Evolutionary conservation across 2,888 invertebrate species (phyloP), one percentile per base, ranked within the genome.

Genomic region (Theretra japonica): DNA sequence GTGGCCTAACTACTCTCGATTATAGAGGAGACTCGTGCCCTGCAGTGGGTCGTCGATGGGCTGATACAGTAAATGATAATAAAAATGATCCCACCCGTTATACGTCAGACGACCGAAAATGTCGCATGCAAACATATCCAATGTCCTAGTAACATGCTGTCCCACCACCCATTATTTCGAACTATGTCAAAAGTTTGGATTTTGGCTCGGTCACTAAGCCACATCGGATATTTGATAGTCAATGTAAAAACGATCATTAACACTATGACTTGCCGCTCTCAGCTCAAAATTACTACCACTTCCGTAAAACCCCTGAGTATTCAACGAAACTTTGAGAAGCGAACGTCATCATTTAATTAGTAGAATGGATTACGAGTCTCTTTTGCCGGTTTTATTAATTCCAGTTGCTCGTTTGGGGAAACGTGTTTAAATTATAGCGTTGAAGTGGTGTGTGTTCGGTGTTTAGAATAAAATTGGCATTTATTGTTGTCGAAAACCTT

Each of bases 261-360:
- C 59, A 71, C 71, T 68, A 73, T 71, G 69, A 73, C 69, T 73
- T 30, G 73, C 71, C 60, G 69, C 65, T 73, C 62, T 57, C 48
- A 58, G 50, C 57, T 73, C 65, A 28, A 70, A 72, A 68, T 50
- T 70, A 48, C 56, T 69, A 68, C 60, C 41, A 65, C 50, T 50
- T 33, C 58, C 68, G 33, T n/a, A n/a, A 59, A 62, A 70, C 60
- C 69, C 57, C 33, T 33, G 30, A 41, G 41, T 33, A 57, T 69
- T 69, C 33, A 57, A 19, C 23, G 33, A 41, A 69, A 69, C 58
- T 33, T 69, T 69, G 33, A n/a, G 23, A 69, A 69, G 23, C 53
- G 53, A 69, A 50, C 28, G 56, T 56, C 28, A 53, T 53, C 56
- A 50, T 68, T 50, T 56, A 69, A 56, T 69, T 69, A 77, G 73